Evolutionary conservation across 2,888 invertebrate genomes (phyloP).

Genomic region (Oligia fasciuncula): DNA sequence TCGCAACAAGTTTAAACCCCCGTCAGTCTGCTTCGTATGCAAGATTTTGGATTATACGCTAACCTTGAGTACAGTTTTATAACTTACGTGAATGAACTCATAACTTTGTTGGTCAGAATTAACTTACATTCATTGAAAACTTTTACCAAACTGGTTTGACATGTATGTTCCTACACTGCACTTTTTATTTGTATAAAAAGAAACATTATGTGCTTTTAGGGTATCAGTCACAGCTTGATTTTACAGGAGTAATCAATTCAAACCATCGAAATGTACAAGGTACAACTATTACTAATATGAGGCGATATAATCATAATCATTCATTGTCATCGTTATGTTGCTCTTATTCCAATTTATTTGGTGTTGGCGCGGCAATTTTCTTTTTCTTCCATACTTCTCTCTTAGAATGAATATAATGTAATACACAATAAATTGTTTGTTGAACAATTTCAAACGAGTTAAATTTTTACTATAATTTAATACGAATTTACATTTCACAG

Average conservation of each 20-base stretch:
- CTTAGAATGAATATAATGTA: neutral
- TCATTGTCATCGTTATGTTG: neutral
- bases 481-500: too few relatives aligned
- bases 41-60: neutral
- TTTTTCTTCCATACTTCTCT: too few relatives aligned
- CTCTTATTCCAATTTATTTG: neutral
- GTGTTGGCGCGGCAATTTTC: too few relatives aligned
- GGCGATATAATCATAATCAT: too few relatives aligned
- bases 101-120: constrained; percentile 5
- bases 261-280: constrained; percentile 54
- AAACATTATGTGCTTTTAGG: neutral
- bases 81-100: neutral
- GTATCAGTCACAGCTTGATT: constrained; percentile 45
- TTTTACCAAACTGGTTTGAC: constrained; percentile 17
- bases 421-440: neutral
- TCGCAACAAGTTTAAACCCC: neutral
- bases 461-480: neutral
- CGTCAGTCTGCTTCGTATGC: constrained; percentile 20
- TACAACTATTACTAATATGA: neutral
- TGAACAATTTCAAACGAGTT: neutral
- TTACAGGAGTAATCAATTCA: constrained; percentile 15
- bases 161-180: neutral
- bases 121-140: constrained; percentile 14
- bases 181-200: constrained; percentile 49
- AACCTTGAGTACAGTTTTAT: constrained; percentile 31